Percentiles rank a stretch among this genome's conserved stretches.
Conservation (phyloP, 2,113 vertebrate genomes). For the Eptesicus fuscus region DNA sequence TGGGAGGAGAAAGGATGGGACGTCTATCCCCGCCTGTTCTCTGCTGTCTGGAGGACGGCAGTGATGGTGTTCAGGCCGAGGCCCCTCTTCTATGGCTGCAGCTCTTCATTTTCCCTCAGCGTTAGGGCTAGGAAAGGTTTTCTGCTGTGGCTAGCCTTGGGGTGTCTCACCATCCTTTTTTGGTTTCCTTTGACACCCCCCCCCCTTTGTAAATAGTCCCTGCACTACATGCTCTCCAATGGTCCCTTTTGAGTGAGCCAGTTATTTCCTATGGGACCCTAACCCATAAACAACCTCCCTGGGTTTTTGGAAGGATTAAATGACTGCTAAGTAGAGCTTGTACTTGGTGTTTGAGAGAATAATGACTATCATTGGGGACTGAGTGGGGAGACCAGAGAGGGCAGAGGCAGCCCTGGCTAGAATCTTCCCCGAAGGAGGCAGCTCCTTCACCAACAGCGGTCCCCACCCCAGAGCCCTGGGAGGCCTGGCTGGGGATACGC, state of each 20-base stretch:
- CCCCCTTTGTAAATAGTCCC: background rate
- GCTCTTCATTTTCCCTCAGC: background rate
- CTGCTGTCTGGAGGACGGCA: background rate
- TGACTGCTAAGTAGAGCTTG: background rate
- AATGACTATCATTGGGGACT: background rate
- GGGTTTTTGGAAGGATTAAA: background rate
- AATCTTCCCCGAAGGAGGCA: conserved; percentile 6
- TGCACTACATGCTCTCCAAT: background rate
- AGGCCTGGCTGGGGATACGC: conserved; percentile 67
- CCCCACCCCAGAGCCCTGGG: conserved; percentile 35
- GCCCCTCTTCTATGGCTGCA: no score
- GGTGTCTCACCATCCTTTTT: background rate
- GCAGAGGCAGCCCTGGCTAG: background rate
- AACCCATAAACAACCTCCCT: background rate
- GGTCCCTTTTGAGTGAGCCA: background rate
- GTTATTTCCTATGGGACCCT: background rate
- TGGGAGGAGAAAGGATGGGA: background rate
- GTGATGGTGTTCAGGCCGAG: background rate
- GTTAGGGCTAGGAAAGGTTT: background rate
- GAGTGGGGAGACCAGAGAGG: background rate
- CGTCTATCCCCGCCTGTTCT: no score
- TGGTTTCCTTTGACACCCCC: no score
- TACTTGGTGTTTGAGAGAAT: background rate
- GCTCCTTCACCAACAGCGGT: background rate
- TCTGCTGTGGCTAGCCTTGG: background rate